Conservation (phyloP, 1,140 invertebrate species). For the Drosophila tsacasi region DNA sequence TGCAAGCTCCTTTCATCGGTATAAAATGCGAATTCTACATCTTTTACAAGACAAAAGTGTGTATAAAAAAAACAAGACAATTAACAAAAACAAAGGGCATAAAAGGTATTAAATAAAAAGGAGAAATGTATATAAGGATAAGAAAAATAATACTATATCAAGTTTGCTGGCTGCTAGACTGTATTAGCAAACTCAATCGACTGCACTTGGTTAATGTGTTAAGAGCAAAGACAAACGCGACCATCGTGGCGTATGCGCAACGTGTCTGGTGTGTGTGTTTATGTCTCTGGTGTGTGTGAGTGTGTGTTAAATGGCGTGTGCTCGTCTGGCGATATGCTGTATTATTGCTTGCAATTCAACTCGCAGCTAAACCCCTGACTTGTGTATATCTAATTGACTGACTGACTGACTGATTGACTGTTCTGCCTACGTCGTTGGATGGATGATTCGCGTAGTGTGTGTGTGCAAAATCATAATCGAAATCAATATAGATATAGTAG, state of each 20-base stretch:
- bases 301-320: constrained; percentile 34
- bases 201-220: constrained; percentile 50
- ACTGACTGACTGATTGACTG: constrained; percentile 15
- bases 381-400: constrained; percentile 20
- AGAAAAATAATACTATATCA: constrained; percentile 40
- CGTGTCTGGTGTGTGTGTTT: constrained; percentile 8
- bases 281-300: constrained; percentile 1
- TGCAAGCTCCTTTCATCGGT: constrained; percentile 26
- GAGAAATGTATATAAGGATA: background rate
- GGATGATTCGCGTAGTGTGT: constrained; percentile 38
- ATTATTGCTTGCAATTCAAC: constrained; percentile 43
- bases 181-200: constrained; percentile 32
- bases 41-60: constrained; percentile 57
- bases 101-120: background rate
- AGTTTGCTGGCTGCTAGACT: constrained; percentile 29
- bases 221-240: constrained; percentile 37
- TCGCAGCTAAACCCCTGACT: constrained; percentile 26
- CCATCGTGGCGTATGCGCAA: constrained; percentile 50
- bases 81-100: constrained; percentile 30
- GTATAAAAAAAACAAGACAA: constrained; percentile 50
- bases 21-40: constrained; percentile 26
- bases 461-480: constrained; percentile 39
- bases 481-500: constrained; percentile 25
- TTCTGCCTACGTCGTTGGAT: constrained; percentile 26
- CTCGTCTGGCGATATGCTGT: constrained; percentile 23